Base-by-base conservation (phyloP, 2,797 vertebrate species). In the Varecia variegata region DNA sequence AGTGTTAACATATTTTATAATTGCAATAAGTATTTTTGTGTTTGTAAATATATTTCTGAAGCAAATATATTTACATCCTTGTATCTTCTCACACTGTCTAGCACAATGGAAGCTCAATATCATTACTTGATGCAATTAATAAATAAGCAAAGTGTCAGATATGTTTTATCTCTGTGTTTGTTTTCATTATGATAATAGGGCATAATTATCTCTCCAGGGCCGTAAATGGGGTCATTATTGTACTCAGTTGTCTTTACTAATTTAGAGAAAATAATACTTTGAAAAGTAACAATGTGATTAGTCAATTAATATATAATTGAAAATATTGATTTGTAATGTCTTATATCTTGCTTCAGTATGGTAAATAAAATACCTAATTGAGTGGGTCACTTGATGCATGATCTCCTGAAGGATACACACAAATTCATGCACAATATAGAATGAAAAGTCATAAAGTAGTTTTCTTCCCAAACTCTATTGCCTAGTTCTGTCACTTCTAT, bases 261-360 rank as follows among this genome's bases (percentile, higher is more conserved):
- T 71, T 90, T 77, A 88, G 23, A 89, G n/a, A 65, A 85, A 94
- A 89, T 1, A 81, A 79, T 50, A 80, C 14, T 90, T 94, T 45
- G 20, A 67, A 87, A 96, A 56, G 27, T 68, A 74, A 82, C 82
- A 85, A 50, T 50, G 32, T 54, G 47, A 76, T 50, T 54, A 15
- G 10, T 71, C 18, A 83, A 91, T 30, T 81, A 85, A 74, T 82
- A 88, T 67, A 30, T 47, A 80, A 81, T 80, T 80, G 30, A 96
- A 96, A 91, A 35, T 50, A 91, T 0, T 95, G 25, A 87, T 88
- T 91, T 86, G 32, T 80, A 93, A 77, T 65, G 5, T 21, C 9
- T 30, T 56, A 83, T 60, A n/a, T 11, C 65, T 76, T 95, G 43
- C 8, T 47, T 88, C 68, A 56, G 60, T 32, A 74, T 21, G 21